Conservation (phyloP, 2,113 vertebrate genomes). For the Cranoglanis bouderius region DNA sequence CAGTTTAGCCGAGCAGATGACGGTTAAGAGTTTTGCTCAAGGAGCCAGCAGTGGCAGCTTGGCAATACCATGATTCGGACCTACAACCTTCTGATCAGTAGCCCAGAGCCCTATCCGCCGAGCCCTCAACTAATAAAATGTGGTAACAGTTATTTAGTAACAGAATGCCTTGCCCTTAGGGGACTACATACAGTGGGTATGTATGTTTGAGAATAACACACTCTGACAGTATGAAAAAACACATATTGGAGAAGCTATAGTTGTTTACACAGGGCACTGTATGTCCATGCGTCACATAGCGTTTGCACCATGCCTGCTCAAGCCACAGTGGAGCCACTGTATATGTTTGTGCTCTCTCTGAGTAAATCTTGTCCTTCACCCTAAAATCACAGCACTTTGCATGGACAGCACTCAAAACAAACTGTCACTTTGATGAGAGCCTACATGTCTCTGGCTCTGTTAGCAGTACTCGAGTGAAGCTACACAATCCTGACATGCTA, state of each 20-base stretch:
- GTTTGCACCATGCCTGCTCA: constrained; percentile 40
- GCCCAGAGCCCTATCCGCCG: not conserved
- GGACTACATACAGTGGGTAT: constrained; percentile 19
- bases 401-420: constrained; percentile 44
- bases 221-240: constrained; percentile 42
- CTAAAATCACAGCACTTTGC: constrained; percentile 36
- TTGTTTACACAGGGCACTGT: constrained; percentile 35
- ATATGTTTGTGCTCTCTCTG: constrained; percentile 35
- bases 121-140: not conserved
- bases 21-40: not conserved
- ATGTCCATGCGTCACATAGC: constrained; percentile 16
- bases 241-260: constrained; percentile 41
- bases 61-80: not conserved
- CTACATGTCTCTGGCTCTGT: constrained; percentile 22
- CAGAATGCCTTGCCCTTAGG: not conserved
- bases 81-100: not conserved
- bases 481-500: constrained; percentile 45
- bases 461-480: constrained; percentile 40
- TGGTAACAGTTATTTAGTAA: not conserved
- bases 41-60: not conserved
- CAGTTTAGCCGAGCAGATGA: not conserved
- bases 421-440: constrained; percentile 49
- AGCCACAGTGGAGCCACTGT: constrained; percentile 33
- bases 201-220: constrained; percentile 41
- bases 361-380: constrained; percentile 40